Base-by-base conservation (phyloP, 92 coral and sea anemone genomes). In the Phenganax marumi region DNA sequence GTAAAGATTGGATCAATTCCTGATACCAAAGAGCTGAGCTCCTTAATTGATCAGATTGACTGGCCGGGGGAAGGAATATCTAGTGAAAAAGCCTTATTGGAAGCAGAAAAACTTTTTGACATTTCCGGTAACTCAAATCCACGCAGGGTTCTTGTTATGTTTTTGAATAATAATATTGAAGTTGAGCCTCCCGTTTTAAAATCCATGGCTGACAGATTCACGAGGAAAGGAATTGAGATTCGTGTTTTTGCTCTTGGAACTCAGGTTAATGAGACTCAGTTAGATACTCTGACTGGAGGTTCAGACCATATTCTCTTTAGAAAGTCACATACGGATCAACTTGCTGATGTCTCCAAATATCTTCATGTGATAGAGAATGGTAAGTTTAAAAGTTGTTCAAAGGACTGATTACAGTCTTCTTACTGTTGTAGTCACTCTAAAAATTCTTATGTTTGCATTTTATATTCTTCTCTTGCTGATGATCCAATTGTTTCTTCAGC, bases 61-160 rank as follows among this genome's bases (percentile, higher is more conserved):
- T 78, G 83, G 83, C 83, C 83, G 1, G 83, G 83, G 1, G 72
- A 78, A 10, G 83, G 73, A 7, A 78, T 14, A 19, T 51, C 83
- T 16, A 60, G 61, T 19, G 83, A 61, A 52, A 48, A 78, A 33
- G 83, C 72, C 14, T 47, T 78, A 61, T 16, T 47, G 10, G 55
- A 46, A 78, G 83, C 72, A 11, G 83, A 78, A 12, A 50, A 78
- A 53, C 72, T 78, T 8, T 63, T 78, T 26, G 26, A 60, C 2
- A 49, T 43, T 6, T 57, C 71, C 33, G 22, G 23, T 48, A 61
- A 78, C 52, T 11, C 1, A 53, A 78, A 78, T 50, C 68, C 83
- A 39, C 83, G 83, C 18, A 60, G 50, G 16, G 73, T 78, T 12
- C 50, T 78, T 39, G 83, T 78, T 14, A 17, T 78, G 53, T 78